Evolutionary conservation across 2,113 vertebrate genomes (phyloP).

Genomic region (Coregonus clupeaformis): DNA sequence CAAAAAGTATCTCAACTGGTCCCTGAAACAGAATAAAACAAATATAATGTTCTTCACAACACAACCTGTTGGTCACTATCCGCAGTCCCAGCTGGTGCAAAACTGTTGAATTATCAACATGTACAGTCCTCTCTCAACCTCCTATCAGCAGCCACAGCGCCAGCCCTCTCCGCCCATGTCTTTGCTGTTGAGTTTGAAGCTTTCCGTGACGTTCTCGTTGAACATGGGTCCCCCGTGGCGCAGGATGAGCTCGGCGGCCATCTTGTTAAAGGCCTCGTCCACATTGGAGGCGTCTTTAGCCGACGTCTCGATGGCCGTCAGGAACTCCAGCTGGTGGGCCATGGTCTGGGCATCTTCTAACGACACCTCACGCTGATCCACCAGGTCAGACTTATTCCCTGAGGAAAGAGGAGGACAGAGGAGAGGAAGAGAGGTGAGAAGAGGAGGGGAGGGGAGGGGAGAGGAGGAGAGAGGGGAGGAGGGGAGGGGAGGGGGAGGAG

Average conservation of each 20-base stretch:
- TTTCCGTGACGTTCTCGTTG: conserved; percentile 78
- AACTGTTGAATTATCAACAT: neutral
- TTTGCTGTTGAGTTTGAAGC: conserved; percentile 87
- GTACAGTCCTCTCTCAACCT: neutral
- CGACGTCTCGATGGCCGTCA: conserved; percentile 84
- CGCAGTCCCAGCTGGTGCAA: no score
- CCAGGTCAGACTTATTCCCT: conserved; percentile 88
- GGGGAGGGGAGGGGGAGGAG: no score
- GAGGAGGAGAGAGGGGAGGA: no score
- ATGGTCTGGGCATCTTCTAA: conserved; percentile 79
- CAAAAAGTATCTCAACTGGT: no score
- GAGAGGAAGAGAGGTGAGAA: no score
- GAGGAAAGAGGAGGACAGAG: conserved; percentile 8
- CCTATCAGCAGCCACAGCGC: conserved; percentile 83
- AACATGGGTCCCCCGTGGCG: conserved; percentile 84
- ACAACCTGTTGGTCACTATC: no score
- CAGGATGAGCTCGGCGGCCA: conserved; percentile 84
- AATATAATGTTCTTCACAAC: no score
- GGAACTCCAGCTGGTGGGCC: conserved; percentile 79
- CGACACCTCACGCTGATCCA: conserved; percentile 77
- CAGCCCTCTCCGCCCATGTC: conserved; percentile 74
- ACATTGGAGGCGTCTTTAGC: conserved; percentile 87
- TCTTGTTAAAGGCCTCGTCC: conserved; percentile 83
- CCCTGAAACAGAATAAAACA: no score
- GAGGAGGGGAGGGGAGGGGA: no score